Evolutionary conservation across 1,140 invertebrate species (phyloP), one percentile per base, ranked within the genome.

Genomic region (Myzus persicae): DNA sequence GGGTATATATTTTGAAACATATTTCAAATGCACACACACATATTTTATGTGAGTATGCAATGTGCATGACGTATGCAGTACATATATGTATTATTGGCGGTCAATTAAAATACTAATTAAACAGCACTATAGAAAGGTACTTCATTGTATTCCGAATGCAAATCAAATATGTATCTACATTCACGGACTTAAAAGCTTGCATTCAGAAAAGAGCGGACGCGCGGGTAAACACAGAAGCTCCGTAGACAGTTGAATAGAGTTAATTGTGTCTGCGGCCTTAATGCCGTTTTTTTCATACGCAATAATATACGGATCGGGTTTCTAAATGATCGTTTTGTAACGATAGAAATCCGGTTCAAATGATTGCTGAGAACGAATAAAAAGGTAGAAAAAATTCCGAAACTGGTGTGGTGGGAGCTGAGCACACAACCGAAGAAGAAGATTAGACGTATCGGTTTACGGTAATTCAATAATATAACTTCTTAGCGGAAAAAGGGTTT

Each of bases 381-480:
- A 90, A 42, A 42, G 51, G 51, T 42, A 90, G 51, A 42, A n/a
- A 59, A 90, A 90, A 90, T 90, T 90, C 54, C 51, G 31, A 59
- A 90, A 90, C 48, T 42, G 51, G 89, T n/a, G 38, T 54, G 48
- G 87, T 54, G 24, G 38, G 5, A 31, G 22, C 36, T n/a, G 8
- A 20, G 31, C 26, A 44, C 38, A 85, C 11, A 51, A 22, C 22
- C 76, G n/a, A 24, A 48, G 31, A 76, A 42, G 67, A 46, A 67
- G 59, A 82, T 91, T 91, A 82, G 36, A 84, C 67, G 36, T 84
- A 93, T 93, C 91, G 81, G 91, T 54, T 93, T 93, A 93, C 91
- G 91, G 91, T 93, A 93, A 93, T 93, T 93, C 76, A 84, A 93
- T 84, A 93, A 93, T 85, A 93, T 93, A 93, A 85, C 46, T 93